Percentiles rank a stretch among this genome's conserved stretches.
phyloP scores from a whole-genome alignment of 2,888 invertebrate species.

The Tenthredo notha region DNA sequence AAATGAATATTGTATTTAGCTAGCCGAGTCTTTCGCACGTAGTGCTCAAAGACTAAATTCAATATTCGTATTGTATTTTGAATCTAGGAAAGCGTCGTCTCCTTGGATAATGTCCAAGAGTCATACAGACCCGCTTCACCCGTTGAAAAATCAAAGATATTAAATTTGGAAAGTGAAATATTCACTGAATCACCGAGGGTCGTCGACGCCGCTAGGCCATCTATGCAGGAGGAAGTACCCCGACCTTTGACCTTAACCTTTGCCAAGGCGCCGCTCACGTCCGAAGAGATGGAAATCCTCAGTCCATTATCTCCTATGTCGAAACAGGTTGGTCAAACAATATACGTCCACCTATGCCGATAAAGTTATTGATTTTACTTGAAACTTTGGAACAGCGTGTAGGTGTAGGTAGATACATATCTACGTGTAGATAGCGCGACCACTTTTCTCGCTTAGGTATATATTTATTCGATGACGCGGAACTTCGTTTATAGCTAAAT shows the following conservation, averaged over 20 bases:
- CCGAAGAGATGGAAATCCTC: conserved; percentile 63
- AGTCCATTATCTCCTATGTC: conserved; percentile 70
- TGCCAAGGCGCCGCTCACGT: conserved; percentile 59
- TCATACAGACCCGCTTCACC: conserved; percentile 34
- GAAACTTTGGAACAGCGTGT: not conserved
- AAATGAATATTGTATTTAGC: not conserved
- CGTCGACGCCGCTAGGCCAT: conserved; percentile 56
- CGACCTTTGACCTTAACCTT: conserved; percentile 63
- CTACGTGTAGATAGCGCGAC: conserved; percentile 1
- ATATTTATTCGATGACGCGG: not conserved
- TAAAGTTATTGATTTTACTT: conserved; percentile 48
- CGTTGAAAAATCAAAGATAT: conserved; percentile 42
- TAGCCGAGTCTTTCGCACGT: not conserved
- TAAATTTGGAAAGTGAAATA: conserved; percentile 57
- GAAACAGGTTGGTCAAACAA: conserved; percentile 63
- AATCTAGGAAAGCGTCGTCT: conserved; percentile 43
- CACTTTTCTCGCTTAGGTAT: not conserved
- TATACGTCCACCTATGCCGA: conserved; percentile 35
- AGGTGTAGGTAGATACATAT: not conserved
- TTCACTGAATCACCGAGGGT: conserved; percentile 55
- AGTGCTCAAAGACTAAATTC: not conserved
- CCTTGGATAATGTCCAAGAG: conserved; percentile 43
- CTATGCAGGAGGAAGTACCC: conserved; percentile 50
- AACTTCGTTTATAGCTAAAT: not conserved
- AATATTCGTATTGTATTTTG: not conserved